A percentile compares a stretch with the other conserved stretches of the same genome.
Evolutionary conservation across 64 coral and sea anemone genomes (phyloP).

Genomic region (Porites lutea): DNA sequence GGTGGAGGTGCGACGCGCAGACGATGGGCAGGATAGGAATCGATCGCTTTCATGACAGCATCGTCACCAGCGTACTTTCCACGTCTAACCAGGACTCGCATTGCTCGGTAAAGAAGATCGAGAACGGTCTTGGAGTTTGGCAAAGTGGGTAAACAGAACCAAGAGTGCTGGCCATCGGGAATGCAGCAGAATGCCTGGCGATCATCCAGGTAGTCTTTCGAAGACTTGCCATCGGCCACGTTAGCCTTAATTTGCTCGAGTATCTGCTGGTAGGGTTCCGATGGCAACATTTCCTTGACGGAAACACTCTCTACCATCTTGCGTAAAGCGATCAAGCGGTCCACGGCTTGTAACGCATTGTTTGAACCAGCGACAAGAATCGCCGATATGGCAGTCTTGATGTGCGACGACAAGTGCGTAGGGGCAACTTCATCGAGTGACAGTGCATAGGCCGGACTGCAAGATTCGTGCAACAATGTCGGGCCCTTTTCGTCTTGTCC

Average conservation of each 20-base stretch:
- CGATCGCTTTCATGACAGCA: neutral
- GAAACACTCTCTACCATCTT: neutral
- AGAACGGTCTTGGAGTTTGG: neutral
- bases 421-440: neutral
- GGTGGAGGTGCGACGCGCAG: neutral
- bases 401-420: neutral
- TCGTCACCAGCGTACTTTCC: neutral
- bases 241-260: neutral
- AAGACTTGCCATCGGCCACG: neutral
- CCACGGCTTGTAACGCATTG: neutral
- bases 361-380: neutral
- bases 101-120: neutral
- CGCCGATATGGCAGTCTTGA: neutral
- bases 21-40: neutral
- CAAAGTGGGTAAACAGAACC: neutral
- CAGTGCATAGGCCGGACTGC: neutral
- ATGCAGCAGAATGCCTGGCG: neutral
- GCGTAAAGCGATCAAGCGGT: neutral
- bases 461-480: neutral
- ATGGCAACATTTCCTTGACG: neutral
- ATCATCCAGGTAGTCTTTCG: neutral
- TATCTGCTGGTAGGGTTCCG: neutral
- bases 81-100: neutral
- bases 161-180: neutral
- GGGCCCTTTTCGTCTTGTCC: too few species aligned